phyloP scores from a whole-genome alignment of 2,113 vertebrate genomes.

The Zapornia atra region DNA sequence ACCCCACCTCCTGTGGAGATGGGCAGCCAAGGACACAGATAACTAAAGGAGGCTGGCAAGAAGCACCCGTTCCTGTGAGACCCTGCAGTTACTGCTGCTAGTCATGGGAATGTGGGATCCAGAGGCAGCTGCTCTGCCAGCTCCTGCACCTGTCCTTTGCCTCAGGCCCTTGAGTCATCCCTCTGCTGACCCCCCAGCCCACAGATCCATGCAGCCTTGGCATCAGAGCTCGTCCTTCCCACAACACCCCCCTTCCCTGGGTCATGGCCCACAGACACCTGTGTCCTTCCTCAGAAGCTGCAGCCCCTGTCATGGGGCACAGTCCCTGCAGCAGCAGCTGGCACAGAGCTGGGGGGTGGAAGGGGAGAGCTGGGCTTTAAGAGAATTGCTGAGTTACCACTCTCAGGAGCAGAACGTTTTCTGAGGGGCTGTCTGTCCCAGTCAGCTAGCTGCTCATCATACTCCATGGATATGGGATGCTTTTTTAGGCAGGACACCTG shows the following conservation, averaged over 20 bases:
- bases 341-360: neutral
- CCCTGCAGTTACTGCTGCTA: neutral
- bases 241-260: fast-evolving
- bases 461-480: fast-evolving
- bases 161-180: neutral
- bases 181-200: neutral
- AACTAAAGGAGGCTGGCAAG: neutral
- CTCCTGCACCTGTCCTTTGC: neutral
- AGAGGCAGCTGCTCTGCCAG: neutral
- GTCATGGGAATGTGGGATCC: neutral
- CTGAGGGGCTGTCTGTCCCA: neutral
- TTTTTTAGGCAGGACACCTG: conserved; percentile 13
- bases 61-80: too few relatives aligned
- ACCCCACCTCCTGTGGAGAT: neutral
- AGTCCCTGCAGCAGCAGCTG: neutral
- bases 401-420: neutral
- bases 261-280: neutral
- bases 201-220: neutral
- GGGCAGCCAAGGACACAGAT: neutral
- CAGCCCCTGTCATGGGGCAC: neutral
- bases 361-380: neutral
- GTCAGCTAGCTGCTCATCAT: neutral
- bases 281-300: neutral
- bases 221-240: neutral
- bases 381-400: fast-evolving